Conservation (phyloP, 2,113 vertebrate species). For the Sisor rabdophorus region DNA sequence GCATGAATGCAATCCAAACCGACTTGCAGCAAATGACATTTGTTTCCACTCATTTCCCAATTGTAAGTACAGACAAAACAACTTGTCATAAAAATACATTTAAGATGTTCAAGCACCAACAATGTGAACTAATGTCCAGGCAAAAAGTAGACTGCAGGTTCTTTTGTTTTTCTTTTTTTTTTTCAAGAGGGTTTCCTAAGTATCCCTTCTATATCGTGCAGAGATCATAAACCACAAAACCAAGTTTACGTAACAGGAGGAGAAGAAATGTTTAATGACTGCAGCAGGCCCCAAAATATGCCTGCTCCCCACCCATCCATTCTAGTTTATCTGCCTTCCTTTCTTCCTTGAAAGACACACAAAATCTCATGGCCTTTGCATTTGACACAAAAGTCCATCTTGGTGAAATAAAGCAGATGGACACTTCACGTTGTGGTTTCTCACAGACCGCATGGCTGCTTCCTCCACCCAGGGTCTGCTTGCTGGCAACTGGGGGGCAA, state of each 20-base stretch:
- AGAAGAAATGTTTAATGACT: slow-evolving; percentile 33
- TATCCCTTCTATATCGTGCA: slow-evolving; percentile 37
- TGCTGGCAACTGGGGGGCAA: slow-evolving; percentile 44
- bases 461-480: slow-evolving; percentile 44
- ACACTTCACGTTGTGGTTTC: slow-evolving; percentile 39
- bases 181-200: slow-evolving; percentile 23
- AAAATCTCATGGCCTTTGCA: slow-evolving; percentile 27
- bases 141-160: slow-evolving; percentile 46
- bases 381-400: slow-evolving; percentile 38
- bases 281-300: slow-evolving; percentile 31
- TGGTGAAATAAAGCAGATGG: slow-evolving; percentile 49
- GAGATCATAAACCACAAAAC: slow-evolving; percentile 27
- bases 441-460: slow-evolving; percentile 37
- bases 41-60: slow-evolving; percentile 20
- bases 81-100: slow-evolving; percentile 29
- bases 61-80: slow-evolving; percentile 28
- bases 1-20: slow-evolving; percentile 65
- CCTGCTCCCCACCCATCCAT: slow-evolving; percentile 34
- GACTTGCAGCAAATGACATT: slow-evolving; percentile 33
- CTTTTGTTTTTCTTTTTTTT: slow-evolving; percentile 15
- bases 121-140: slow-evolving; percentile 23
- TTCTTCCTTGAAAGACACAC: not conserved
- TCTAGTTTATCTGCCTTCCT: slow-evolving; percentile 10
- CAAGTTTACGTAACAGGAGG: slow-evolving; percentile 21
- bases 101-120: slow-evolving; percentile 39